Percentiles rank a stretch among this genome's conserved stretches.
Evolutionary conservation across 2,797 vertebrate species (phyloP).

Genomic region (Somateria mollissima): DNA sequence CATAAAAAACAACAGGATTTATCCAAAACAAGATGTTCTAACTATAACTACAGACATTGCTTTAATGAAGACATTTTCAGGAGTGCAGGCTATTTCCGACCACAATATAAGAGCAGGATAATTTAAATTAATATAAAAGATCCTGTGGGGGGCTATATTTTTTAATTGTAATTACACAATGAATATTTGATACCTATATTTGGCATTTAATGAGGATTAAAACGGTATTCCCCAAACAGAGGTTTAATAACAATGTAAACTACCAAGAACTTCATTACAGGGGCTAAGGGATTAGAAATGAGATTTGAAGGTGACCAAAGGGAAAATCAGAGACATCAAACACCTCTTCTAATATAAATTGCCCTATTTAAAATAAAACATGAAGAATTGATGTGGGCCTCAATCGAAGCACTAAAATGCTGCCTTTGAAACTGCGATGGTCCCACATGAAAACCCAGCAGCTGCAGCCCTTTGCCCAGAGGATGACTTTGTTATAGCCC

Average conservation of each 20-base stretch:
- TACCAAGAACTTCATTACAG: constrained; percentile 77
- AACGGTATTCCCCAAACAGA: constrained; percentile 73
- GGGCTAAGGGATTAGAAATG: constrained; percentile 74
- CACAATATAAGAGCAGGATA: constrained; percentile 38
- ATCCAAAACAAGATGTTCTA: constrained; percentile 15
- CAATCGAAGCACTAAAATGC: not conserved
- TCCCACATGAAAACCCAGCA: not conserved
- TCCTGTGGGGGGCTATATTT: constrained; percentile 42
- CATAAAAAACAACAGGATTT: not conserved
- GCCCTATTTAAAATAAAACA: constrained; percentile 60
- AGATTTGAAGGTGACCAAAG: constrained; percentile 75
- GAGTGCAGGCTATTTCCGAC: constrained; percentile 19
- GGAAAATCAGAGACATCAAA: constrained; percentile 73
- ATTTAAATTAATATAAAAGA: constrained; percentile 71
- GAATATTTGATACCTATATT: constrained; percentile 62
- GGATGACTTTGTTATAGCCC: not conserved
- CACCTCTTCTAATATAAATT: constrained; percentile 68
- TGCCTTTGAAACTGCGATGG: not conserved
- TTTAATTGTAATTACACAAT: constrained; percentile 65
- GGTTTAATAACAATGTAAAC: constrained; percentile 77
- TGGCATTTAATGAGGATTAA: constrained; percentile 60
- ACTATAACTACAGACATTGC: not conserved
- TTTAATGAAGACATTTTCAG: constrained; percentile 46
- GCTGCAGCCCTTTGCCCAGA: not conserved
- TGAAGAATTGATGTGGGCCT: not conserved